Evolutionary conservation across 2,888 invertebrate species (phyloP), one percentile per base, ranked within the genome.

Genomic region (Brachypalpus laphriformis): DNA sequence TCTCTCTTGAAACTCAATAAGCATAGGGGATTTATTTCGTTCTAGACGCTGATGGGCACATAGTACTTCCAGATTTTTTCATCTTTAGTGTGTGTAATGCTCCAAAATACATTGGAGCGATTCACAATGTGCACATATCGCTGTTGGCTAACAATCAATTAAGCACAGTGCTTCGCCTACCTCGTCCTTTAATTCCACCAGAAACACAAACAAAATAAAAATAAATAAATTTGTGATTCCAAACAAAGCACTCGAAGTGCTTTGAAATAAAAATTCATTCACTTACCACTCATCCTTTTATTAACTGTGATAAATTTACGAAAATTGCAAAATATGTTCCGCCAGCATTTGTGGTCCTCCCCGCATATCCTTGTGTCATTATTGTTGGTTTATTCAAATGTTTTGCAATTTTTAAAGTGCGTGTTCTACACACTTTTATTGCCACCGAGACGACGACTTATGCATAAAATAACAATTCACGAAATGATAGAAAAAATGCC

Each of bases 381-480:
- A 83, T 70, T 83, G 83, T 80, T 28, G 68, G 80, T 72, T 83
- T 83, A 83, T 83, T 80, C 80, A 74, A 83, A 83, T 83, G 5
- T 49, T 65, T 56, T 56, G 82, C 61, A 80, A 70, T 83, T 83
- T 83, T 80, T 68, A 22, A 83, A 83, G 83, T 83, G 83, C 83
- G 74, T 83, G 83, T 83, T 74, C 40, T 70, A 80, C 68, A 70
- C 72, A 42, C 59, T 74, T 83, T 83, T 83, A 80, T 80, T 80
- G 63, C 83, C 42, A 9, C 47, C 66, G 11, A 25, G 56, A 54
- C 22, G 40, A 74, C 63, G 70, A 75, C 80, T 80, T 83, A 70
- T 83, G 83, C 83, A 80, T 83, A 83, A 83, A 83, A 83, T 80
- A 83, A 80, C 80, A 80, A 83, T 80, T 65, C 70, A 4, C 42